Conservation (phyloP, 2,797 vertebrate species). For the Hemitrygon akajei region DNA sequence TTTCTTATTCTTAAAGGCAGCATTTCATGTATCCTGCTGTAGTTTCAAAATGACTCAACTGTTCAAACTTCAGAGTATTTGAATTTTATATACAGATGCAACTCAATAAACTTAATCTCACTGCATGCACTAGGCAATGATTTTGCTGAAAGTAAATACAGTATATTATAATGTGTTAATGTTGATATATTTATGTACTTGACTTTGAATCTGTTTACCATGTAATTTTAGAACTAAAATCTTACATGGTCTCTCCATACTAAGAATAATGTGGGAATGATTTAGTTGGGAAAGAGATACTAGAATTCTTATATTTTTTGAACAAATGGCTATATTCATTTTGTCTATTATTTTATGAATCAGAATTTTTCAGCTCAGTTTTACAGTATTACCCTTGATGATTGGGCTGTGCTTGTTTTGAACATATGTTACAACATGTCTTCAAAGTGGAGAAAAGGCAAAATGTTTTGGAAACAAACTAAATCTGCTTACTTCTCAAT, state of each 20-base stretch:
- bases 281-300: neutral
- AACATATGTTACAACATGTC: conserved; percentile 29
- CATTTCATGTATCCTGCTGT: conserved; percentile 8
- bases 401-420: conserved; percentile 19
- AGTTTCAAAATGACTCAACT: conserved; percentile 20
- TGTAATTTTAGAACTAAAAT: neutral
- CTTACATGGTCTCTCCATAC: neutral
- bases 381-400: conserved; percentile 25
- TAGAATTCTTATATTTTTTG: neutral
- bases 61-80: conserved; percentile 17
- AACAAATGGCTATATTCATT: neutral
- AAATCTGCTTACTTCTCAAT: neutral
- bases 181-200: neutral
- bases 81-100: neutral
- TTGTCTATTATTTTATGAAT: neutral
- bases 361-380: neutral
- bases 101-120: neutral
- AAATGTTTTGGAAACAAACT: conserved; percentile 13
- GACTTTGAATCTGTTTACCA: neutral
- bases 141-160: neutral
- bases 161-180: conserved; percentile 14
- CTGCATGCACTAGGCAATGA: neutral
- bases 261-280: neutral
- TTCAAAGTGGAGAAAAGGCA: conserved; percentile 7
- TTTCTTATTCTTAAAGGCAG: conserved; percentile 61